Base-by-base conservation (phyloP, 2,113 vertebrate species). In the Felis chaus region DNA sequence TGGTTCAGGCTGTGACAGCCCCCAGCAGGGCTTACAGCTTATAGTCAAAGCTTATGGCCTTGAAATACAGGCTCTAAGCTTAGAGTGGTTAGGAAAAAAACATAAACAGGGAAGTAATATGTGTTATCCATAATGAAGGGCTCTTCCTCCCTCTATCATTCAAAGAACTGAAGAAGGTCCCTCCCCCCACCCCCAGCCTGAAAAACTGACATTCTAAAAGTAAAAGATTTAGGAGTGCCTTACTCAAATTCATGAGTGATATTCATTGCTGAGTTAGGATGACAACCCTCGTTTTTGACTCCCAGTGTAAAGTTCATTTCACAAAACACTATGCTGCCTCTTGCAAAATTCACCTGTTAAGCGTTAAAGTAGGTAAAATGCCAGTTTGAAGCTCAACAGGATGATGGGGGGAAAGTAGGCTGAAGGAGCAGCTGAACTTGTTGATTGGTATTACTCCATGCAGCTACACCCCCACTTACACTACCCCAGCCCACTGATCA, bases 401-500 rank as follows among this genome's bases (percentile, higher is more conserved):
- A 84, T 33, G 65, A 39, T 33, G 10, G 10, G 21, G 6, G 5
- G 25, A 73, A 68, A 33, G 83, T 39, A 65, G 48, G 14, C 63
- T 36, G 8, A 76, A 81, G 71, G 15, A 87, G 8, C 14, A 39
- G 57, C 45, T 3, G 33, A 85, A 84, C 33, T 27, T 92, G 65
- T 89, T 97, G 93, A 95, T 96, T 84, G 78, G 36, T 65, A 73
- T 89, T 79, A 69, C 76, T 91, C 88, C 94, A 94, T 94, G 33
- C 65, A 80, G 25, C 71, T 50, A 65, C 73, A 68, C 27, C 48
- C 73, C 55, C 27, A 29, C 87, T 93, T 91, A 71, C 14, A 53
- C 29, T 10, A 45, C 33, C 61, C 68, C 61, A 53, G 68, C 39
- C 53, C 71, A 63, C 57, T 36, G 53, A 92, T 89, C 69, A 94